Conservation (phyloP, 1,140 invertebrate genomes). For the Capitella teleta region DNA sequence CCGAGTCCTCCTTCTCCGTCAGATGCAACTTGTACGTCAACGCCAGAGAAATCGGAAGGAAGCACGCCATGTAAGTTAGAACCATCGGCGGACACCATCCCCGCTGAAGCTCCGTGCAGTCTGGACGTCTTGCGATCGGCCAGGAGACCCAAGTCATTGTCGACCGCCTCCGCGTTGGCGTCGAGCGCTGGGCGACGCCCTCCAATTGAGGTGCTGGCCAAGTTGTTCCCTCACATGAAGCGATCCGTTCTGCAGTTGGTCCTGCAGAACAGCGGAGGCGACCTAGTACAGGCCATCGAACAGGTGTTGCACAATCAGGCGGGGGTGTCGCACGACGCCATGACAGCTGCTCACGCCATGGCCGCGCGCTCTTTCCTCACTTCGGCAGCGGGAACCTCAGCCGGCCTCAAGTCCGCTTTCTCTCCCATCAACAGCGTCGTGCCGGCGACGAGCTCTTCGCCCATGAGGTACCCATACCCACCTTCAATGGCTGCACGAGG, state of each 20-base stretch:
- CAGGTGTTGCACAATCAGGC: constrained; percentile 40
- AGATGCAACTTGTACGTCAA: too few species aligned
- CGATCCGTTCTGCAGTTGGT: constrained; percentile 70
- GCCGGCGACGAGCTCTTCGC: constrained; percentile 5
- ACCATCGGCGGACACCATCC: too few species aligned
- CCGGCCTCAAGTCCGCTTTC: constrained; percentile 27
- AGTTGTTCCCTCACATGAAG: constrained; percentile 74
- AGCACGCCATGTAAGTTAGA: too few species aligned
- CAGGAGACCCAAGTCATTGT: too few species aligned
- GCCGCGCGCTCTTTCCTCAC: background rate
- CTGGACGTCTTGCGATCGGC: too few species aligned
- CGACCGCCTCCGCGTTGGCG: constrained; percentile 1
- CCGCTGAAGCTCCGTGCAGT: too few species aligned
- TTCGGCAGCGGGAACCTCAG: constrained; percentile 7
- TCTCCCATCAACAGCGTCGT: constrained; percentile 22
- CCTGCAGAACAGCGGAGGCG: constrained; percentile 60
- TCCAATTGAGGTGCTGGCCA: constrained; percentile 55
- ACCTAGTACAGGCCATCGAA: constrained; percentile 82
- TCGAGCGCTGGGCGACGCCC: background rate
- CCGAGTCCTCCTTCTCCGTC: too few species aligned
- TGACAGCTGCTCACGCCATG: constrained; percentile 3
- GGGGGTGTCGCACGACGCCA: background rate
- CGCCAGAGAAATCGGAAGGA: too few species aligned
- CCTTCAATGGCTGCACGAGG: constrained; percentile 1
- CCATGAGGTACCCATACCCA: background rate